These are phyloP conservation scores for Falco columbarius DNA, from an alignment of 2,797 vertebrate genomes.

Conservation along the genomic window DNA sequence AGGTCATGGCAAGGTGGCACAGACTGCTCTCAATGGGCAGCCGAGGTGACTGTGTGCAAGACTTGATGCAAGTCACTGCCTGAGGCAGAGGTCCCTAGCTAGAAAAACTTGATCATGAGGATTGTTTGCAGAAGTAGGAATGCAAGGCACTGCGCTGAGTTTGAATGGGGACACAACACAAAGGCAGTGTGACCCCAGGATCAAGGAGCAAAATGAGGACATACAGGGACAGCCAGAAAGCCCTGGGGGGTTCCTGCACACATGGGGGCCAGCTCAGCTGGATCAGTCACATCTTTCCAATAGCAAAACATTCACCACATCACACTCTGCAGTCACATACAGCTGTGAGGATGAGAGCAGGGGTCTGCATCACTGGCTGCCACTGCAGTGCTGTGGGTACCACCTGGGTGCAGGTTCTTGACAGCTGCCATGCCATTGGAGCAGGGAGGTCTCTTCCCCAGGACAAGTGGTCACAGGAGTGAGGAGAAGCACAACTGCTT, in stretches of 20 bases:
- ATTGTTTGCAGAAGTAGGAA: neutral
- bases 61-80: neutral
- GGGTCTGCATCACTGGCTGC: fast-evolving
- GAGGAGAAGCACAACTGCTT: neutral
- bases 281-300: neutral
- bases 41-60: fast-evolving
- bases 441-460: neutral
- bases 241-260: fast-evolving
- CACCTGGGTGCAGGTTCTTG: neutral
- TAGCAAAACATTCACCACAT: neutral
- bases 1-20: fast-evolving
- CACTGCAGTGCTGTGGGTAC: neutral
- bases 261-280: fast-evolving
- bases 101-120: neutral
- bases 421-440: fast-evolving
- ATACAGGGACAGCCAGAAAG: fast-evolving
- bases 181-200: neutral
- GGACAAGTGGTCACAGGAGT: fast-evolving
- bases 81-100: neutral
- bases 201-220: neutral
- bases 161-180: neutral
- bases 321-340: neutral
- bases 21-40: neutral
- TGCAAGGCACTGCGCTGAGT: neutral
- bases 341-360: neutral